Evolutionary conservation across 2,797 vertebrate species (phyloP), one percentile per base, ranked within the genome.

Genomic region (Hoplostethus atlanticus): DNA sequence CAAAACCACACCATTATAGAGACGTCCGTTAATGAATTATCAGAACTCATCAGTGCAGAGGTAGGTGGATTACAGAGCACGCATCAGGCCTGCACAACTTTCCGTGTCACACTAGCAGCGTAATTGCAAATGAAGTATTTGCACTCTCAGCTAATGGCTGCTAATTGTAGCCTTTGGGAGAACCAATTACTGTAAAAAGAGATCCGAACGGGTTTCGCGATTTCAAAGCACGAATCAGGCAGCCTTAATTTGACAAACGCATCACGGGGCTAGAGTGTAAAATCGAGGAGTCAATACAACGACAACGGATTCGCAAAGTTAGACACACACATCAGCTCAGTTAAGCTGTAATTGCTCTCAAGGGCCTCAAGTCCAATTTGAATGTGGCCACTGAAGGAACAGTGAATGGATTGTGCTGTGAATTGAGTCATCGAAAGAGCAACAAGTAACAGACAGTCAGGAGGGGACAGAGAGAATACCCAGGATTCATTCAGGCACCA

Each of bases 91-190:
- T 59, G 73, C 79, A 73, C 66, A 74, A 75, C 70, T 68, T 62
- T 74, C 42, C 10, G 34, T 81, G 76, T 76, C 84, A 89, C 76
- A 79, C 68, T 44, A 70, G 64, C 66, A 60, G 46, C 72, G 71
- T 79, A 75, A 83, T 86, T 85, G 77, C 56, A 84, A 87, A 84
- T 68, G 70, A 81, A 59, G 80, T 85, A 87, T 90, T 92, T 90
- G 79, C 85, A 85, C 84, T 84, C 28, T 46, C 55, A 13, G 10
- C 86, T 92, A 93, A 92, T 87, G 81, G 76, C 75, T 71, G 82
- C 68, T 90, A 91, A 91, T 90, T 87, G 80, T 76, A 80, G 79
- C 90, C 86, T 77, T 71, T 81, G 82, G 81, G 90, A 87, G 76
- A 79, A 72, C 68, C 79, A 90, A 90, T 92, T 91, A 89, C 28